Base-by-base conservation (phyloP, 2,113 vertebrate genomes). In the Triplophysa dalaica region DNA sequence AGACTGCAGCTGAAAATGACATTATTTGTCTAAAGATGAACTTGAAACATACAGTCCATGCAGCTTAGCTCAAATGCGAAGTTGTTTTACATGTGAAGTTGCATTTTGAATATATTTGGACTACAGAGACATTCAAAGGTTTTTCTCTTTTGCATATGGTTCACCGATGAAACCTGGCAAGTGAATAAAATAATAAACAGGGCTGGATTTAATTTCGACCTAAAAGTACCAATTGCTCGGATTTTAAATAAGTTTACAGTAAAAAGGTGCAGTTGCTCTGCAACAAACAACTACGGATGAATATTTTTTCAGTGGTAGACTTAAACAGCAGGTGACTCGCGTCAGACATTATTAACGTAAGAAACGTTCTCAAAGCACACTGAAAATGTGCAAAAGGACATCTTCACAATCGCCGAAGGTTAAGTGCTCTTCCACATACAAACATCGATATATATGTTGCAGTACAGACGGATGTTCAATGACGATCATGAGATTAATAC, bases 361-460 rank as follows among this genome's bases (percentile, higher is more conserved):
- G 45, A 83, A 84, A 80, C 38, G 75, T 56, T 78, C 85, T 77
- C 68, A 91, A 90, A 88, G 89, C 87, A 87, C 86, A 75, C 78
- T 77, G 61, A 62, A 77, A 50, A 78, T 67, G 81, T 63, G 80
- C 82, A 73, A 86, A 86, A 69, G 74, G 73, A 88, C 80, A 77
- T 50, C 29, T 86, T 77, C 81, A 80, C 78, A 52, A 82, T 85
- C 86, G 83, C 84, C 86, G 72, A 90, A 86, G 75, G 82, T 58
- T 89, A 90, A 91, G 89, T 93, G 89, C 88, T 91, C 87, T 87
- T 88, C 64, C 85, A 89, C 87, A 80, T 89, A 88, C 83, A 89
- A 90, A 87, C 70, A 87, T 70, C 78, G 78, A 85, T 86, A 85
- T 91, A 91, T 86, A 86, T 86, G 92, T 89, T 90, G 88, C 90